These are phyloP conservation scores for Crax fasciolata DNA, from an alignment of 2,797 vertebrate genomes.

Conservation along the genomic window DNA sequence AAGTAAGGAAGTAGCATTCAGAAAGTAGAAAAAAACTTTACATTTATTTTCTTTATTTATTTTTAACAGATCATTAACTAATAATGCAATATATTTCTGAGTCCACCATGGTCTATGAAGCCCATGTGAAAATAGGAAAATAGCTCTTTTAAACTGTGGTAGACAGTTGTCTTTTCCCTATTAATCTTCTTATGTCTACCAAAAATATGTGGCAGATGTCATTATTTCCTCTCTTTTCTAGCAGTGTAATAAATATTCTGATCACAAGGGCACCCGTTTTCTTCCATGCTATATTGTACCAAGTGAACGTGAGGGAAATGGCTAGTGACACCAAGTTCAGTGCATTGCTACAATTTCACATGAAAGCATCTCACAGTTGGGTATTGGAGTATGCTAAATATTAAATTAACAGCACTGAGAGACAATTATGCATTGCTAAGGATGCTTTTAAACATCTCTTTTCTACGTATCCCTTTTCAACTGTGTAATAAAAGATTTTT, in stretches of 20 bases:
- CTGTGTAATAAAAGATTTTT: neutral
- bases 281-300: neutral
- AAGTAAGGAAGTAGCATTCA: neutral
- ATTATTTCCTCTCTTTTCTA: neutral
- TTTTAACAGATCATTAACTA: conserved; percentile 24
- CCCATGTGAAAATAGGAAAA: neutral
- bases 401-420: neutral
- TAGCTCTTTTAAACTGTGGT: neutral
- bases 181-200: neutral
- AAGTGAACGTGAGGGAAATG: neutral
- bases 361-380: neutral
- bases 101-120: neutral
- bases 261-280: no score
- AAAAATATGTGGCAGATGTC: neutral
- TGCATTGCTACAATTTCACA: fast-evolving
- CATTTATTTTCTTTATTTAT: conserved; percentile 14
- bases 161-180: neutral
- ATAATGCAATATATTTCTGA: neutral
- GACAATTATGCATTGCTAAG: neutral
- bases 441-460: neutral
- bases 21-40: neutral
- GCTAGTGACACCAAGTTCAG: neutral
- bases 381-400: neutral
- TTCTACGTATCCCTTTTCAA: neutral
- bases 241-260: neutral